Percentiles rank a stretch among this genome's conserved stretches.
Conservation (phyloP, 2,113 vertebrate species). For the Catharus fuscescens region DNA sequence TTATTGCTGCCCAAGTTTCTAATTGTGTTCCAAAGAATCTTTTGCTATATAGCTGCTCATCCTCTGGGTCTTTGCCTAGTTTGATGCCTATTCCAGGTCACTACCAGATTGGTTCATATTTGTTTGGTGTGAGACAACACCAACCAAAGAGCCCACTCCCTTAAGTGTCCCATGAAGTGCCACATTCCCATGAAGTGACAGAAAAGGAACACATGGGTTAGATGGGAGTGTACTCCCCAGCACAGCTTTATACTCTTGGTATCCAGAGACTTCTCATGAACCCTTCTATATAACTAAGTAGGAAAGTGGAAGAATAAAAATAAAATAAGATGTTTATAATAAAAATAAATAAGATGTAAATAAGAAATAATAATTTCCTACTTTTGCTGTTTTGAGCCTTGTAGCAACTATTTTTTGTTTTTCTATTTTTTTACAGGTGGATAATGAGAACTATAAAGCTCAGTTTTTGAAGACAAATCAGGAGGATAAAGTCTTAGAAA, state of each 20-base stretch:
- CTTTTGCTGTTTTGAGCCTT: background rate
- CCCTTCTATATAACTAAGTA: background rate
- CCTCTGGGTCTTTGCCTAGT: background rate
- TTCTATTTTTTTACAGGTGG: constrained; percentile 74
- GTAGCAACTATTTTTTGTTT: background rate
- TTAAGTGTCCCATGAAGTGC: background rate
- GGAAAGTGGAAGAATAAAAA: background rate
- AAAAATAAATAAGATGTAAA: too few species aligned
- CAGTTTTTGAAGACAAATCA: constrained; percentile 79
- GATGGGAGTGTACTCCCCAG: background rate
- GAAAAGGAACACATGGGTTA: background rate
- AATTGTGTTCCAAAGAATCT: background rate
- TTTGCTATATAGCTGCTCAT: background rate
- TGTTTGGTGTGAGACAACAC: background rate
- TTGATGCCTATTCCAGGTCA: background rate
- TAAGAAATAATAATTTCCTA: background rate
- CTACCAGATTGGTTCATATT: background rate
- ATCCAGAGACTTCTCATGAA: background rate
- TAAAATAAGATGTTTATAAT: background rate
- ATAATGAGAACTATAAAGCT: constrained; percentile 79
- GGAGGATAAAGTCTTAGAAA: constrained; percentile 79
- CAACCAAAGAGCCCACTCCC: background rate
- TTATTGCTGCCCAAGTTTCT: background rate
- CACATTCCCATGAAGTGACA: background rate
- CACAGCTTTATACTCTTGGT: background rate